Evolutionary conservation across 2,888 invertebrate species (phyloP), one percentile per base, ranked within the genome.

Genomic region (Nineta flava): DNA sequence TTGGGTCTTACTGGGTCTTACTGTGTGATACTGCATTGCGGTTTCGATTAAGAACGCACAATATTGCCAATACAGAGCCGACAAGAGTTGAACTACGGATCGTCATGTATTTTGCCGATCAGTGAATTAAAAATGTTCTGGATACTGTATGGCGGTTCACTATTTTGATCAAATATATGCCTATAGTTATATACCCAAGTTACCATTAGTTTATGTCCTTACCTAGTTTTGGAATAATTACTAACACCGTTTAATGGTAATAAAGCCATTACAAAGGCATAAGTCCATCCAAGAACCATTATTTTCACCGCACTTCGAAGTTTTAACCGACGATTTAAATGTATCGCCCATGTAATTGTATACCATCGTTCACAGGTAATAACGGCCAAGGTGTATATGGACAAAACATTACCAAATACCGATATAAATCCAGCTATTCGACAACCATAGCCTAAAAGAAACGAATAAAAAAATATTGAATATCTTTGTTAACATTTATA

Each of bases 351-450:
- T 9, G 74, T 75, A 53, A 76, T 75, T 49, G 75, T 74, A 57
- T 70, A 71, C 71, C 71, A 71, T 4, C 79, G 65, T 61, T 80
- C 79, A 42, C 76, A 66, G 0, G 79, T 79, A 56, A 82, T 80
- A 35, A 81, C 70, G 1, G 78, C 74, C 56, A 82, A 64, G 0
- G 80, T 79, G 62, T 76, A 77, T 3, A 82, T 78, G 47, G 79
- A 79, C 44, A 82, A 66, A 57, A 79, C 75, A 50, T 75, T 74
- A 26, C 76, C 76, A 59, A 79, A 77, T 9, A 78, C 74, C 0
- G 78, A 78, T 47, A 82, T 64, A 58, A 79, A 79, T 1, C 82
- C 81, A 1, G 79, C 77, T 13, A 77, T 67, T 54, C 72, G 66
- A 58, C 81, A 81, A 1, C 80, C 79, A 56, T 66, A 62, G 50